Evolutionary conservation across 1,140 invertebrate genomes (phyloP), one percentile per base, ranked within the genome.

Genomic region (Druon quercuslanigerum): DNA sequence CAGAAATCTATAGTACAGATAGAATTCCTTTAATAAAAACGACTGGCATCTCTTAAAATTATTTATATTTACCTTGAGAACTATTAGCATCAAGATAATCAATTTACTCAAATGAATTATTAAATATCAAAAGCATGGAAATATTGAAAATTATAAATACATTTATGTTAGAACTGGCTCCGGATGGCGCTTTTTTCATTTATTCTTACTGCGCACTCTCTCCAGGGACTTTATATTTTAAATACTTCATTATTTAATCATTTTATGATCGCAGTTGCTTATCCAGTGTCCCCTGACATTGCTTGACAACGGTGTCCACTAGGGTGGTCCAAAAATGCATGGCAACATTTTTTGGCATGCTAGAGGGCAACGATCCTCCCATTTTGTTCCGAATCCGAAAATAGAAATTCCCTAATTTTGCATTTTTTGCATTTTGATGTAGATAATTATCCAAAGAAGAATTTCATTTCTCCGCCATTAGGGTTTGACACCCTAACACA

Each of bases 81-180:
- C 60, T 66, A 40, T 40, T 40, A 66, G 60, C 33, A 40, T 40
- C 20, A 66, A 40, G 40, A 66, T 66, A 66, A 66, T 60, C 11
- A n/a, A 66, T 66, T 66, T 33, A 66, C n/a, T 19, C 17, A 4
- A 40, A 33, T 40, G 13, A 60, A 66, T 40, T n/a, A 40, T 46
- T 16, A 40, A 66, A 66, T 66, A 66, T 66, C 60, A 66, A 33
- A 66, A 66, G 40, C 40, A n/a, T n/a, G 14, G 33, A 66, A 66
- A 66, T 66, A 16, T 16, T 66, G n/a, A 40, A 66, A 25, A 16
- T 66, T 40, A 40, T 40, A 14, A 33, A 16, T 33, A 33, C 11
- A 12, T 57, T 57, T 13, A 16, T 3, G 14, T 9, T 2, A n/a
- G 60, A 66, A 66, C 60, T 66, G 60, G 40, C 33, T 66, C 60